Conservation (phyloP, 2,888 invertebrate genomes). For the Ochlodes sylvanus region DNA sequence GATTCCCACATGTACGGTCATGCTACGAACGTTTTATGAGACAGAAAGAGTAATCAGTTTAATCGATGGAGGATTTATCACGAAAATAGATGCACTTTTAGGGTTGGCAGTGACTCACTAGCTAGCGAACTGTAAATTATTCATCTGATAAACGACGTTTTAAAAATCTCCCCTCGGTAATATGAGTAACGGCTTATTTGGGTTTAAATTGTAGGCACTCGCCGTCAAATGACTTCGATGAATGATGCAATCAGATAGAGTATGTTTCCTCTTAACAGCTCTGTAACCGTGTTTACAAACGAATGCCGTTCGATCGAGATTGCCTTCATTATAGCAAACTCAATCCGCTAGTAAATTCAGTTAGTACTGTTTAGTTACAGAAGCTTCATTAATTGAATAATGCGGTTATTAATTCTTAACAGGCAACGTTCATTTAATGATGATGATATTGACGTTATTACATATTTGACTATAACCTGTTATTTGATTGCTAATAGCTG, state of each 20-base stretch:
- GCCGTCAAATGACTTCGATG: constrained; percentile 72
- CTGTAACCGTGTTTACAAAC: constrained; percentile 55
- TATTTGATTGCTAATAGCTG: too few species aligned
- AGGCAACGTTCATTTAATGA: constrained; percentile 1
- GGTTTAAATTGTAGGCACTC: constrained; percentile 64
- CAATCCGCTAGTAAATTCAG: constrained; percentile 18
- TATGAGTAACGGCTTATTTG: constrained; percentile 77
- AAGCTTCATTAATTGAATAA: constrained; percentile 27
- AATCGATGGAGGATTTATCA: constrained; percentile 39
- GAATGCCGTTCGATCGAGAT: constrained; percentile 48
- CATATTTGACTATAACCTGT: too few species aligned
- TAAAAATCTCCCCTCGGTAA: constrained; percentile 71
- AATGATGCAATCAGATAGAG: constrained; percentile 78
- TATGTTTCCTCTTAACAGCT: constrained; percentile 63
- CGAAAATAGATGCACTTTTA: constrained; percentile 74
- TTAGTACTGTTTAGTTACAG: constrained; percentile 20
- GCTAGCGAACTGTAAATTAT: constrained; percentile 63
- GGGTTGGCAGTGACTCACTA: constrained; percentile 72
- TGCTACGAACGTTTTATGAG: not conserved
- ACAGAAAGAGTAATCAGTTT: constrained; percentile 17
- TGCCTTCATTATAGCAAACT: constrained; percentile 44
- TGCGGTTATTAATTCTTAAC: constrained; percentile 4
- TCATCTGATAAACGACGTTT: constrained; percentile 74
- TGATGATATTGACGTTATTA: not conserved
- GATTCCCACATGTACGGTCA: too few species aligned